phyloP scores from a whole-genome alignment of 1,140 invertebrate genomes.

The Drosophila bifasciata region DNA sequence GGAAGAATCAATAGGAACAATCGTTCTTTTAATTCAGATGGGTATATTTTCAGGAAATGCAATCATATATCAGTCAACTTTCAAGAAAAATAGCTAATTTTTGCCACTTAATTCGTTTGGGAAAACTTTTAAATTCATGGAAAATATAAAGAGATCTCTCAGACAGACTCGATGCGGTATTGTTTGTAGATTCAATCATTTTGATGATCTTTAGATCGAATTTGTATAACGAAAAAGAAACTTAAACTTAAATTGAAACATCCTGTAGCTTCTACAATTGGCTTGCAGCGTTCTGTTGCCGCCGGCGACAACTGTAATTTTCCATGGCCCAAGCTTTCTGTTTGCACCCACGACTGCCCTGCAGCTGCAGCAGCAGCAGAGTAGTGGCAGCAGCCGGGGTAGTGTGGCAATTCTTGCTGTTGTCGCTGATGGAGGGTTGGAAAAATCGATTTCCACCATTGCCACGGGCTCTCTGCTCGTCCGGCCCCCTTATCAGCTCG shows the following conservation, averaged over 20 bases:
- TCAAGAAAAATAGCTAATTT: no score
- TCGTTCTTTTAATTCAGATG: no score
- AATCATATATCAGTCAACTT: no score
- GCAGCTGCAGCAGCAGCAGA: constrained; percentile 9
- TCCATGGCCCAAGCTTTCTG: constrained; percentile 32
- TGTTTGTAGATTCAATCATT: no score
- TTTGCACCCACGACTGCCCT: constrained; percentile 32
- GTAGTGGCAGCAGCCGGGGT: not conserved
- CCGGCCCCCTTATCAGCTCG: constrained; percentile 50
- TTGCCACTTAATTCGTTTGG: no score
- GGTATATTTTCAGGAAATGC: no score
- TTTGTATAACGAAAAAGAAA: no score
- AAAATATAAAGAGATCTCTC: no score
- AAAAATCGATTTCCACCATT: constrained; percentile 65
- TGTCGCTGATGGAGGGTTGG: constrained; percentile 54
- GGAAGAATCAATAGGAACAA: no score
- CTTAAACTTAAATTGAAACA: not conserved
- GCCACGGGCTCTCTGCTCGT: constrained; percentile 34
- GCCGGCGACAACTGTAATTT: constrained; percentile 27
- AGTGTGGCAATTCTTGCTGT: constrained; percentile 49
- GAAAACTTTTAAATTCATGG: no score
- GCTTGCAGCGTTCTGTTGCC: constrained; percentile 35
- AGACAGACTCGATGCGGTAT: no score
- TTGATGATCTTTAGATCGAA: no score
- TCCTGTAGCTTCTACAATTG: constrained; percentile 20